Conservation (phyloP, 2,113 vertebrate genomes). For the Diadophis punctatus region DNA sequence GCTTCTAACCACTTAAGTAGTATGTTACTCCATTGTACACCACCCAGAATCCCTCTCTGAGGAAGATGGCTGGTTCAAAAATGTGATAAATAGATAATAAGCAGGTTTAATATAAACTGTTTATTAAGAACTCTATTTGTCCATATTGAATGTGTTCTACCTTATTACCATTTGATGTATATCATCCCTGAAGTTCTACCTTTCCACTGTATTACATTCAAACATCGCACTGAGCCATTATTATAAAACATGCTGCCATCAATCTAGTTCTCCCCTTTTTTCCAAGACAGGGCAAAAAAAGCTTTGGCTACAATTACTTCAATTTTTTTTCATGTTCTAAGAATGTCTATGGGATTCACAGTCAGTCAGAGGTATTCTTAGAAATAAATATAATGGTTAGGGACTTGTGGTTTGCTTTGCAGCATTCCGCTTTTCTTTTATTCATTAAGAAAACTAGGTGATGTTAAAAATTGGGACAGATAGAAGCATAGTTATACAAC, state of each 20-base stretch:
- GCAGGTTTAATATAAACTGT: not conserved
- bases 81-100: not conserved
- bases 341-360: not conserved
- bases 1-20: not conserved
- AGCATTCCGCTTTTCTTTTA: not conserved
- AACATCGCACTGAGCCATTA: not conserved
- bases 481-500: not conserved
- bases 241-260: not conserved
- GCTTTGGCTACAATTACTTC: not conserved
- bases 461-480: not conserved
- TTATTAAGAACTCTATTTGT: not conserved
- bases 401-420: not conserved
- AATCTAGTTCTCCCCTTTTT: not conserved
- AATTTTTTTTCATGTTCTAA: not conserved
- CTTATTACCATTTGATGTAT: not conserved
- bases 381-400: not conserved
- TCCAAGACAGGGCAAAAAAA: not conserved
- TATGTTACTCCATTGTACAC: not conserved
- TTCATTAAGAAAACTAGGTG: not conserved
- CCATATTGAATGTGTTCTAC: not conserved
- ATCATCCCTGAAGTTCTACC: not conserved
- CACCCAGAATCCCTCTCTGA: not conserved
- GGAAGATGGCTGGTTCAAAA: not conserved
- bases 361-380: not conserved
- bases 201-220: not conserved